These are phyloP conservation scores for Engystomops pustulosus DNA, from an alignment of 2,113 vertebrate species.

Conservation along the genomic window DNA sequence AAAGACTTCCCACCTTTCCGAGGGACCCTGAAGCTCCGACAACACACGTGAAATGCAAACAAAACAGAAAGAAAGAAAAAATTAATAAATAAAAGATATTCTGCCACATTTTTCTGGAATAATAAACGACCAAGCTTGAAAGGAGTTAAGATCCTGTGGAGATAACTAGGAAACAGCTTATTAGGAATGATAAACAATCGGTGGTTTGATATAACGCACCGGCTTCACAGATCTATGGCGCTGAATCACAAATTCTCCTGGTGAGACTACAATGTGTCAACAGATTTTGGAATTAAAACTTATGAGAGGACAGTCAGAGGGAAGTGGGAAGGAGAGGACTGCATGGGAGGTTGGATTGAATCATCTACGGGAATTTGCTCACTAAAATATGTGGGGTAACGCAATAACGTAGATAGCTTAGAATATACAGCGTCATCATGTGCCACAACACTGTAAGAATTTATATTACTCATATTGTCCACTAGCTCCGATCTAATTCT, in stretches of 20 bases:
- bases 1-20: neutral
- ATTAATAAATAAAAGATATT: too few relatives aligned
- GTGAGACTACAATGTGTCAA: neutral
- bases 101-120: constrained; percentile 10
- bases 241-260: constrained; percentile 1
- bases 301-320: neutral
- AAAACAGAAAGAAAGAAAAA: neutral
- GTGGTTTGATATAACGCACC: neutral
- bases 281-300: neutral
- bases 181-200: constrained; percentile 55
- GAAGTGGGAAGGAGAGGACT: neutral
- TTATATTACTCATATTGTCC: too few relatives aligned
- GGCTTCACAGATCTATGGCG: constrained; percentile 5
- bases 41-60: neutral
- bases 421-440: too few relatives aligned
- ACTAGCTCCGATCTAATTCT: too few relatives aligned
- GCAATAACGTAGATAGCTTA: too few relatives aligned
- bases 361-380: neutral
- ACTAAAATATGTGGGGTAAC: neutral
- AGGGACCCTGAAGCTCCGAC: neutral
- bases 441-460: too few relatives aligned
- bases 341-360: neutral
- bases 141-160: constrained; percentile 40
- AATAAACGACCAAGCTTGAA: constrained; percentile 30
- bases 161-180: constrained; percentile 54